A percentile compares a stretch with the other conserved stretches of the same genome.
Conservation (phyloP, 2,797 vertebrate species). For the Ibycter americanus region DNA sequence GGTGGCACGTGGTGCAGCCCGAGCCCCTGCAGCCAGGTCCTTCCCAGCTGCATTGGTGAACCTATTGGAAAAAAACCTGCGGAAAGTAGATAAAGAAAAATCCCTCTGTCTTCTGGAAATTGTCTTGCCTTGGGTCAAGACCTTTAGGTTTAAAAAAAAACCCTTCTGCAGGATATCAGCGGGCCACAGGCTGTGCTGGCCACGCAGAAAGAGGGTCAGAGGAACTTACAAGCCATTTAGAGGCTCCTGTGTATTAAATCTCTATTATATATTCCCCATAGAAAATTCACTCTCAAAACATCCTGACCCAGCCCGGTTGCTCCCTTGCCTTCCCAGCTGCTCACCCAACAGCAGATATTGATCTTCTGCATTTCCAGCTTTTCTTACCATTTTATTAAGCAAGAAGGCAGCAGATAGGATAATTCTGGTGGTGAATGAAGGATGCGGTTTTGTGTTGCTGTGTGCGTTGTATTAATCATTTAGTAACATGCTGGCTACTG, state of each 20-base stretch:
- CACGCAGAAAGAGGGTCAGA: background rate
- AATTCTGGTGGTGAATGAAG: background rate
- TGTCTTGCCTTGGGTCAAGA: background rate
- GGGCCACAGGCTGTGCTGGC: background rate
- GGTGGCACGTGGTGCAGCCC: background rate
- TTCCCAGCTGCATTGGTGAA: fast-evolving
- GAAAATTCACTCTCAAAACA: background rate
- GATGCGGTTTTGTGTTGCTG: background rate
- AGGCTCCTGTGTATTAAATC: background rate
- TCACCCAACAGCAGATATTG: background rate
- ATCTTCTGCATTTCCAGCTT: background rate
- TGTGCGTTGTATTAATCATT: constrained; percentile 32
- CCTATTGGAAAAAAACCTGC: fast-evolving
- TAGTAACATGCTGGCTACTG: constrained; percentile 17
- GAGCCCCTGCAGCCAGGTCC: fast-evolving
- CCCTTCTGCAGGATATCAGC: background rate
- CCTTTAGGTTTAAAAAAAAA: background rate
- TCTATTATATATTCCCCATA: background rate
- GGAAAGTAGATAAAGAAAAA: background rate
- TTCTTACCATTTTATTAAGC: background rate
- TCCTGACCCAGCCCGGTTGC: background rate
- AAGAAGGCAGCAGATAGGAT: background rate
- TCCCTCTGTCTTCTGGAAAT: background rate
- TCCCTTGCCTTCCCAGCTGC: background rate
- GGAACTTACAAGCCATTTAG: background rate